phyloP scores from a whole-genome alignment of 2,113 vertebrate genomes.

The Reinhardtius hippoglossoides region DNA sequence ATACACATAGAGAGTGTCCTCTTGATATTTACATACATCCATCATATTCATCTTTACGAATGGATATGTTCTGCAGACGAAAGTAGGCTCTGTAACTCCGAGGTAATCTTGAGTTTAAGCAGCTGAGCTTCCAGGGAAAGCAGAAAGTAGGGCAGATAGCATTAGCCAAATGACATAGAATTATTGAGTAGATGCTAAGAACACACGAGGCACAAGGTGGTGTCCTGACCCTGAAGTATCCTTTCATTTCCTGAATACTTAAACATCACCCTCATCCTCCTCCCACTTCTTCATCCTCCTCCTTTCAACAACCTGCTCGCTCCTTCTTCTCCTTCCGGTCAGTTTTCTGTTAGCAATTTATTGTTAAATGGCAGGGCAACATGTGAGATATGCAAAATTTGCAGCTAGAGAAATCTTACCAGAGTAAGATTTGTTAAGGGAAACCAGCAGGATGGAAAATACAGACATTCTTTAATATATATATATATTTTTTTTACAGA shows the following conservation, averaged over 20 bases:
- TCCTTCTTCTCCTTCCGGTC: conserved; percentile 8
- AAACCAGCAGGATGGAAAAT: not conserved
- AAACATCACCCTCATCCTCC: conserved; percentile 18
- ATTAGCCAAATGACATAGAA: conserved; percentile 56
- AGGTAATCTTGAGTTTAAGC: not conserved
- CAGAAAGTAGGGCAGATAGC: conserved; percentile 43
- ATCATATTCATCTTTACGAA: too few species aligned
- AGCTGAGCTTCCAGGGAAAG: conserved; percentile 4
- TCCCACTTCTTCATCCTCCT: conserved; percentile 16
- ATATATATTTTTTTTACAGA: not conserved
- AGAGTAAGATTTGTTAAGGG: not conserved
- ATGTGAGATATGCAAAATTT: not conserved
- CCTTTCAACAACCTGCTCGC: conserved; percentile 19
- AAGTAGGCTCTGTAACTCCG: not conserved
- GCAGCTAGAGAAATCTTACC: not conserved
- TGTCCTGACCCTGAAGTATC: conserved; percentile 45
- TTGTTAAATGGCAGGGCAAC: not conserved
- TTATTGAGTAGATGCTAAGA: conserved; percentile 59
- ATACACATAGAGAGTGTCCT: too few species aligned
- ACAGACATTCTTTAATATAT: not conserved
- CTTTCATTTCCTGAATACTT: conserved; percentile 68
- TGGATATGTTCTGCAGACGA: conserved; percentile 2
- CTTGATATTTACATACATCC: too few species aligned
- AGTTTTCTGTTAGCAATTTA: not conserved
- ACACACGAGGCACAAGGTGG: conserved; percentile 23